Conservation (phyloP, 2,888 invertebrate species). For the Phengaris arion region DNA sequence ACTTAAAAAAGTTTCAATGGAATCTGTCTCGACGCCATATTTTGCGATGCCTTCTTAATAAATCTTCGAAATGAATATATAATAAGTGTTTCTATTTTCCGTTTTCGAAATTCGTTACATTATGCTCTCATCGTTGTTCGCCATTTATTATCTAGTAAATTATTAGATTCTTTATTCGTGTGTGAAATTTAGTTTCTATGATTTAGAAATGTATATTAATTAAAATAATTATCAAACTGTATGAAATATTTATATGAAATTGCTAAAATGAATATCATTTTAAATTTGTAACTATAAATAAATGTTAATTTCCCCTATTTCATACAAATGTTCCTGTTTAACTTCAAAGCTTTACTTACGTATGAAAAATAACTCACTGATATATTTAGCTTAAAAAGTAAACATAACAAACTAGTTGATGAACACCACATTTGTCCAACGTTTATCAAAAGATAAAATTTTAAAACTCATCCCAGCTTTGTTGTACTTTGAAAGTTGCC, state of each 20-base stretch:
- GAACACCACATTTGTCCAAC: conserved; percentile 26
- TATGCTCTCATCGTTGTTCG: not conserved
- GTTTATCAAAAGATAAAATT: conserved; percentile 32
- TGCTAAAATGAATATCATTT: too few species aligned
- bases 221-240: too few species aligned
- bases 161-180: not conserved
- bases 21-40: conserved; percentile 68
- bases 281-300: too few species aligned
- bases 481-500: conserved; percentile 49
- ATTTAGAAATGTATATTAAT: not conserved
- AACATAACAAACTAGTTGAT: conserved; percentile 10
- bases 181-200: not conserved
- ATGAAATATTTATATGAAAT: too few species aligned
- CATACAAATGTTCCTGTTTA: not conserved
- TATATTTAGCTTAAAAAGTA: not conserved
- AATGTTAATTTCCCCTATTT: not conserved
- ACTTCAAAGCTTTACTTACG: not conserved
- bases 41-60: conserved; percentile 69
- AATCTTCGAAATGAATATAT: conserved; percentile 59
- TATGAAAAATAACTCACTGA: not conserved
- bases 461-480: conserved; percentile 30
- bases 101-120: conserved; percentile 1
- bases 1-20: conserved; percentile 70
- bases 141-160: not conserved
- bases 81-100: conserved; percentile 2